A percentile compares a stretch with the other conserved stretches of the same genome.
Evolutionary conservation across 2,113 vertebrate species (phyloP).

Genomic region (Columba livia): DNA sequence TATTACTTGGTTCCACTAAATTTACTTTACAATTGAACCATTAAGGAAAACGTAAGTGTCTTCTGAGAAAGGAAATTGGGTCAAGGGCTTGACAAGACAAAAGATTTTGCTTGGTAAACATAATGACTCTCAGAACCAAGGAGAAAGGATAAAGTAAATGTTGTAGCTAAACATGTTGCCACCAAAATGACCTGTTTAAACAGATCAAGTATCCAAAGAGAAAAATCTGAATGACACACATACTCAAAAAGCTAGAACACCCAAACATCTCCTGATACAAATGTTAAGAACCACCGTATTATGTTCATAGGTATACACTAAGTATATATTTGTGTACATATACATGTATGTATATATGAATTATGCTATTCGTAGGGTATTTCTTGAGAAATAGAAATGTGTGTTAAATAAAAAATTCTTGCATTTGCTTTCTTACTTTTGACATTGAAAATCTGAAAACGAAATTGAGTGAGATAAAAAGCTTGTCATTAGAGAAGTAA

Average conservation of each 20-base stretch:
- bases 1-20: neutral
- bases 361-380: neutral
- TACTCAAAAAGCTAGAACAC: neutral
- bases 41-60: neutral
- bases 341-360: neutral
- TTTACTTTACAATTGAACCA: neutral
- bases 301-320: neutral
- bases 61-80: neutral
- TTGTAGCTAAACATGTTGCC: neutral
- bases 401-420: neutral
- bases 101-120: neutral
- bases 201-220: neutral
- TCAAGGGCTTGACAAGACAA: neutral
- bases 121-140: neutral
- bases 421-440: neutral
- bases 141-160: neutral
- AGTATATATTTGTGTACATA: neutral
- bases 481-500: neutral
- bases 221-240: neutral
- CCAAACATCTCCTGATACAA: neutral
- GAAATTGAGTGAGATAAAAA: neutral
- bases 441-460: neutral
- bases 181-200: neutral
- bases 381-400: neutral
- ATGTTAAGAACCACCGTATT: neutral